These are phyloP conservation scores for Lobophora halterata DNA, from an alignment of 2,888 invertebrate species.

Conservation along the genomic window DNA sequence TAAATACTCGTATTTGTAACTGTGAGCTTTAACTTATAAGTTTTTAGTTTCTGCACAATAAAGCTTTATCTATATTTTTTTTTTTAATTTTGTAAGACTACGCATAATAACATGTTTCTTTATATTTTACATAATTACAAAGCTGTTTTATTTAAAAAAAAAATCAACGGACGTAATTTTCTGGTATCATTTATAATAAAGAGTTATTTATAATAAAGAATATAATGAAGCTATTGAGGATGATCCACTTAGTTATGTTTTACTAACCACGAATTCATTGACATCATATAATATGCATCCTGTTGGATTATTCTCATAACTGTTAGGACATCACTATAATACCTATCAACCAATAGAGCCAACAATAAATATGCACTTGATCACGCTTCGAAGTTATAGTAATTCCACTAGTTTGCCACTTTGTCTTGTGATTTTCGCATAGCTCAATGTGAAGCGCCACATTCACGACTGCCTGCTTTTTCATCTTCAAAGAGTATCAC, in stretches of 20 bases:
- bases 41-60: slow-evolving; percentile 15
- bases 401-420: slow-evolving; percentile 3
- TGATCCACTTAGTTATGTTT: slow-evolving; percentile 1
- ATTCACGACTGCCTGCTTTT: slow-evolving; percentile 7
- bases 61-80: slow-evolving; percentile 17
- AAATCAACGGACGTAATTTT: too few relatives aligned
- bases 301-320: too few relatives aligned
- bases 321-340: too few relatives aligned
- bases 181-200: too few relatives aligned
- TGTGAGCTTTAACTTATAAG: slow-evolving; percentile 8
- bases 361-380: too few relatives aligned
- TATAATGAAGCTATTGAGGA: slow-evolving; percentile 3
- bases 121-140: too few relatives aligned
- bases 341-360: too few relatives aligned
- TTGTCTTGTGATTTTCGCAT: slow-evolving; percentile 16
- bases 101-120: too few relatives aligned
- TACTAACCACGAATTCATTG: slow-evolving; percentile 8
- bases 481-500: too few relatives aligned
- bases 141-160: too few relatives aligned
- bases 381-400: too few relatives aligned
- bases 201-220: background rate
- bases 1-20: too few relatives aligned
- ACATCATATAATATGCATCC: background rate
- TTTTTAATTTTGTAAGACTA: slow-evolving; percentile 12
- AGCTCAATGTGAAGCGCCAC: slow-evolving; percentile 24